Base-by-base conservation (phyloP, 2,888 invertebrate genomes). In the Thyatira batis region DNA sequence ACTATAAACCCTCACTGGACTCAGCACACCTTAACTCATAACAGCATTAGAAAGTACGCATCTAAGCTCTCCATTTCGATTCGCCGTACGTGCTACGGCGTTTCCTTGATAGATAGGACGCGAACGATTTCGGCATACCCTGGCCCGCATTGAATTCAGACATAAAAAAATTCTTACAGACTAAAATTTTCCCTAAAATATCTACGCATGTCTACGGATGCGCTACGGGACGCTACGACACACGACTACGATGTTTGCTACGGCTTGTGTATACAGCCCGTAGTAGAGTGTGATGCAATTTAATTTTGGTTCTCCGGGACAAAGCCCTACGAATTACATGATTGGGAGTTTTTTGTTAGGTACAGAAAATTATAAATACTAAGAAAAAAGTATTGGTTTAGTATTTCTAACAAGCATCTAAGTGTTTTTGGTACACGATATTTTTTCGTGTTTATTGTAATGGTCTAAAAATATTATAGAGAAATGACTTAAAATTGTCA, bases 101-200 rank as follows among this genome's bases (percentile, higher is more conserved):
- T 54, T 60, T 60, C 57, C 60, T 57, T 56, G 55, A 57, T 53
- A 52, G 49, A 52, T 43, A 48, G 20, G 20, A 13, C 45, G 49
- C 30, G 46, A 45, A 20, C 50, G 46, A 39, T 50, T 54, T 50
- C 43, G 50, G 33, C 33, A 28, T 48, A 20, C 28, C 28, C 28
- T 11, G 28, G 27, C 10, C 10, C 39, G 33, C 33, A 39, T 17
- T 39, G 39, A 39, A 17, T 39, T 39, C 17, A 17, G 8, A 39
- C 17, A 39, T 39, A 39, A 39, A 39, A 39, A 39, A 2, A 39
- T 39, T 8, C 13, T 17, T 8, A 17, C 17, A 39, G n/a, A 28
- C 3, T n/a, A 17, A 27, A 1, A 8, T 48, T 27, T 27, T 48
- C 20, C 13, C 17, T 48, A 17, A 28, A 48, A 3, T 48, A 2